Evolutionary conservation across 1,140 invertebrate species (phyloP).

Genomic region (Anoplophora glabripennis): DNA sequence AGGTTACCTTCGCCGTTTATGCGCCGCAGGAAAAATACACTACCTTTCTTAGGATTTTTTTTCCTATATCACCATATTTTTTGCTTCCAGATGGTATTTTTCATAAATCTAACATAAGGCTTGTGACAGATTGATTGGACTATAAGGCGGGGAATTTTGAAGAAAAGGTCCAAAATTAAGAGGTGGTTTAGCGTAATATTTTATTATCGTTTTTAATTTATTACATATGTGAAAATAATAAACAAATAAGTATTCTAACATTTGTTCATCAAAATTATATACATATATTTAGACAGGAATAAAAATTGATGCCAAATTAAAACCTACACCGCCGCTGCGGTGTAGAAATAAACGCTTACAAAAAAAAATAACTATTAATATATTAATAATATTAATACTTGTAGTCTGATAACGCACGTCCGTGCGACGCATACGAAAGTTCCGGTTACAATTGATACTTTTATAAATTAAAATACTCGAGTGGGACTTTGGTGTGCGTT

Average conservation of each 20-base stretch:
- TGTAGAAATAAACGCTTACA: constrained; percentile 25
- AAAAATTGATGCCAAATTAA: constrained; percentile 29
- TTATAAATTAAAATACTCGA: constrained; percentile 15
- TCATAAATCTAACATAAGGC: too few relatives aligned
- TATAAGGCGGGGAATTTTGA: too few relatives aligned
- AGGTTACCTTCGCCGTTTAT: too few relatives aligned
- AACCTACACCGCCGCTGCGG: constrained; percentile 19
- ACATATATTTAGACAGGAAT: constrained; percentile 25
- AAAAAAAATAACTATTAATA: constrained; percentile 29
- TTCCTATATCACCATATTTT: too few relatives aligned
- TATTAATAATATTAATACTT: constrained; percentile 30
- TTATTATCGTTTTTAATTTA: constrained; percentile 37
- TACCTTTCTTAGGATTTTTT: too few relatives aligned
- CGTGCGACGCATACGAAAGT: constrained; percentile 18
- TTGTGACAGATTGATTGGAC: too few relatives aligned
- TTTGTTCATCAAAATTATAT: constrained; percentile 31
- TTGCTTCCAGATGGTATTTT: too few relatives aligned
- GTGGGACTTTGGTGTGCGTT: constrained; percentile 14
- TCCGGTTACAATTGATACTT: constrained; percentile 7
- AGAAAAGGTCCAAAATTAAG: constrained; percentile 1
- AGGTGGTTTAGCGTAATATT: constrained; percentile 20
- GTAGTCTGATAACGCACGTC: constrained; percentile 22
- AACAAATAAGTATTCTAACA: constrained; percentile 33
- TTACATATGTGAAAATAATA: constrained; percentile 36
- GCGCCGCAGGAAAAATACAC: too few relatives aligned